Evolutionary conservation across 1,140 invertebrate genomes (phyloP).

Genomic region (Drosophila funebris): DNA sequence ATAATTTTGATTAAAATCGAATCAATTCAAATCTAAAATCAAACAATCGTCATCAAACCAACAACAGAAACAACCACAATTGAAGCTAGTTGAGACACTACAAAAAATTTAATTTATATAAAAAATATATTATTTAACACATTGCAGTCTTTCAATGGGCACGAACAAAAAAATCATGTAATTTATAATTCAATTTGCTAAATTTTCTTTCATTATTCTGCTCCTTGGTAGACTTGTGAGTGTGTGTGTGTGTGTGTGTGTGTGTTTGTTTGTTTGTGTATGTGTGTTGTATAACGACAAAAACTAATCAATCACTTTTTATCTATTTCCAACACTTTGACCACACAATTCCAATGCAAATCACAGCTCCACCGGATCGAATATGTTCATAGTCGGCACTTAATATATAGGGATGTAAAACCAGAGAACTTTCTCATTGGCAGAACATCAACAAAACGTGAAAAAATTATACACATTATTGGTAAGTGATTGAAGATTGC

Average conservation of each 20-base stretch:
- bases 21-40: constrained; percentile 3
- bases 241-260: neutral
- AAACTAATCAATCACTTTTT: constrained; percentile 34
- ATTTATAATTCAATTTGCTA: neutral
- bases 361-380: constrained; percentile 97
- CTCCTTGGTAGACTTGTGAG: constrained; percentile 14
- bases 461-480: constrained; percentile 99
- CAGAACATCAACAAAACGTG: constrained; percentile 97
- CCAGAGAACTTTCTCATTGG: constrained; percentile 99
- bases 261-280: neutral
- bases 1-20: constrained; percentile 22
- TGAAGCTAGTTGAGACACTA: constrained; percentile 80
- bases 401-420: constrained; percentile 99
- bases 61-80: constrained; percentile 36
- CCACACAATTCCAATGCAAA: neutral
- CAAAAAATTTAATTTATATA: constrained; percentile 50
- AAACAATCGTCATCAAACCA: constrained; percentile 46
- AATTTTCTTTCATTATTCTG: neutral
- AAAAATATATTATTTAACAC: neutral
- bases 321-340: neutral
- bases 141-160: constrained; percentile 26
- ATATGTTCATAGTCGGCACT: constrained; percentile 99
- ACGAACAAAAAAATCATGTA: neutral
- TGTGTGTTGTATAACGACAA: neutral
- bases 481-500: constrained; percentile 84